A percentile compares a stretch with the other conserved stretches of the same genome.
Evolutionary conservation across 2,113 vertebrate species (phyloP).

Genomic region (Entomyzon cyanotis): DNA sequence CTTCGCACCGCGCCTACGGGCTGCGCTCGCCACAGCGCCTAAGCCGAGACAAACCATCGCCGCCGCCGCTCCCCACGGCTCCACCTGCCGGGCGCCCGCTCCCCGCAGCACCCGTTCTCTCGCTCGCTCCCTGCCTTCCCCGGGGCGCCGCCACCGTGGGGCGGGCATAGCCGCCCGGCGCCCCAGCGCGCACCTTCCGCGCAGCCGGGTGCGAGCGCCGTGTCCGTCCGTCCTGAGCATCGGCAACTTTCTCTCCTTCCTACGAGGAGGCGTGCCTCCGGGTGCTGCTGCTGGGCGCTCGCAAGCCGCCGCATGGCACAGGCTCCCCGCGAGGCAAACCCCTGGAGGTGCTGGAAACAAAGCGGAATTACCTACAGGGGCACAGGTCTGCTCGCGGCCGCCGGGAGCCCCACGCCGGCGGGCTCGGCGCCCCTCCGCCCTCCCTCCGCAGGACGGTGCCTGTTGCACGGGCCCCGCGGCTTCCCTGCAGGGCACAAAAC

Average conservation of each 20-base stretch:
- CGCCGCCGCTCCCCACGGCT: conserved; percentile 55
- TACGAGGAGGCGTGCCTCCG: neutral
- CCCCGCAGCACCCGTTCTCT: neutral
- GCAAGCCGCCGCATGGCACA: neutral
- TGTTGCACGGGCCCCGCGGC: conserved; percentile 25
- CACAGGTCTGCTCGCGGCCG: neutral
- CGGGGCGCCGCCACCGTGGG: neutral
- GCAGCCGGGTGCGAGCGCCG: neutral
- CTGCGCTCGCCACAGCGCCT: neutral
- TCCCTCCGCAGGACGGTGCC: neutral
- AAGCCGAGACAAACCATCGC: neutral
- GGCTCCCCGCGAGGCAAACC: neutral
- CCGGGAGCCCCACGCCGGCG: neutral
- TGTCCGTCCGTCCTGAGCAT: neutral
- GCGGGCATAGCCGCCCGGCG: neutral
- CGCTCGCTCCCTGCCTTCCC: neutral
- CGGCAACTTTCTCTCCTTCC: neutral
- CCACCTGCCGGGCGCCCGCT: conserved; percentile 74
- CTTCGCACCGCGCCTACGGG: neutral
- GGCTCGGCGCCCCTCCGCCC: neutral
- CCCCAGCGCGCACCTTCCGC: neutral
- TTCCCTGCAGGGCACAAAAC: neutral
- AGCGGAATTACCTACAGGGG: neutral
- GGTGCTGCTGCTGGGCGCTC: neutral
- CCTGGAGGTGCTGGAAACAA: neutral